Evolutionary conservation across 2,888 invertebrate genomes (phyloP).

Genomic region (Catotricha subobsoleta): DNA sequence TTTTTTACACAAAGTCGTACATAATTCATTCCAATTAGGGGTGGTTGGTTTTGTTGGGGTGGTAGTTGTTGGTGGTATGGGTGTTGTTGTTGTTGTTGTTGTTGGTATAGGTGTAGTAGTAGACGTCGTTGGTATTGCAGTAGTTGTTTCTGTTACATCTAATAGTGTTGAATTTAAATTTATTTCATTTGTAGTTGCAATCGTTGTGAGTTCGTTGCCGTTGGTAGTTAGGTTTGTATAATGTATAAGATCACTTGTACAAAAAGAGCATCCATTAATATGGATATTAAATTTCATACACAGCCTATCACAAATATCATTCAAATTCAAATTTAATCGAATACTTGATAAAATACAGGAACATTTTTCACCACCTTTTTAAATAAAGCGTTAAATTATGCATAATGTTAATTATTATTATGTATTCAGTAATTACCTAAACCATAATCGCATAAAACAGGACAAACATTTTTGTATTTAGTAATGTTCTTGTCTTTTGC

Average conservation of each 20-base stretch:
- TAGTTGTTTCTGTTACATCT: background rate
- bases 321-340: background rate
- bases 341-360: background rate
- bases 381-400: background rate
- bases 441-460: slow-evolving; percentile 38
- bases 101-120: background rate
- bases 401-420: background rate
- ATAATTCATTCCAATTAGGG: slow-evolving; percentile 45
- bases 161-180: background rate
- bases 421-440: slow-evolving; percentile 31
- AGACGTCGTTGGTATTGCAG: background rate
- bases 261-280: background rate
- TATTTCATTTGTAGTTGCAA: background rate
- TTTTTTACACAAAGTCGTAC: slow-evolving; percentile 42
- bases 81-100: slow-evolving; percentile 4
- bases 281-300: background rate
- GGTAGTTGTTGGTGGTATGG: slow-evolving; percentile 4
- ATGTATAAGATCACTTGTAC: background rate
- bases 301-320: background rate
- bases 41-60: slow-evolving; percentile 13
- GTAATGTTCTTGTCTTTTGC: background rate
- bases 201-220: background rate
- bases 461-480: slow-evolving; percentile 32
- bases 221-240: background rate
- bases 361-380: slow-evolving; percentile 3